These are phyloP conservation scores for Lineus longissimus DNA, from an alignment of 1,140 invertebrate genomes.

Conservation along the genomic window DNA sequence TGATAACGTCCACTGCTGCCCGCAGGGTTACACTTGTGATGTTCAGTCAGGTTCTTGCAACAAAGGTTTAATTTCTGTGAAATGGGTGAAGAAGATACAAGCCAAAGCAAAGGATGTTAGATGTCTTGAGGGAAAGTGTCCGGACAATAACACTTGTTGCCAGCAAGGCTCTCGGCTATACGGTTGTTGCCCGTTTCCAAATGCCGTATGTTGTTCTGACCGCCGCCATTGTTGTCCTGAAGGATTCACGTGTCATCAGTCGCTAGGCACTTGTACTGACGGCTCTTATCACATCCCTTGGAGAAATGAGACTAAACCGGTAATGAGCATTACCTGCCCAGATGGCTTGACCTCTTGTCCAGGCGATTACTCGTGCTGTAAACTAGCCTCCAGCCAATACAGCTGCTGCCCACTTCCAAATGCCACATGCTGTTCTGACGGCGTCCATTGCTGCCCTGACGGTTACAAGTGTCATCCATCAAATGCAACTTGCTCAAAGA, in stretches of 20 bases:
- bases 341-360: too few species aligned
- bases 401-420: too few species aligned
- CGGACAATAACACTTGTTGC: too few species aligned
- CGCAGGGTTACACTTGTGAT: slow-evolving; percentile 38
- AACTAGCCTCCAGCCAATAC: too few species aligned
- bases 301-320: too few species aligned
- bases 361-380: too few species aligned
- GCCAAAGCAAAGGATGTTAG: neutral
- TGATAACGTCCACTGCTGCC: slow-evolving; percentile 46
- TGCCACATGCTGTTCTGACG: slow-evolving; percentile 42
- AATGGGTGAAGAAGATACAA: neutral
- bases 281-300: too few species aligned
- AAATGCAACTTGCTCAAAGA: too few species aligned
- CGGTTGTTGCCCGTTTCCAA: slow-evolving; percentile 52
- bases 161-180: slow-evolving; percentile 25
- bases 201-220: slow-evolving; percentile 44
- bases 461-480: too few species aligned
- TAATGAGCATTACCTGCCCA: too few species aligned
- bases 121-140: too few species aligned
- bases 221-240: slow-evolving; percentile 38
- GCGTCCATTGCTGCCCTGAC: slow-evolving; percentile 38
- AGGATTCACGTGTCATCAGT: slow-evolving; percentile 23
- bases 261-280: slow-evolving; percentile 21
- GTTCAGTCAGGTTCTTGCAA: slow-evolving; percentile 12
- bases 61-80: slow-evolving; percentile 8